phyloP scores from a whole-genome alignment of 2,113 vertebrate genomes.

The Chloropsis cyanopogon region DNA sequence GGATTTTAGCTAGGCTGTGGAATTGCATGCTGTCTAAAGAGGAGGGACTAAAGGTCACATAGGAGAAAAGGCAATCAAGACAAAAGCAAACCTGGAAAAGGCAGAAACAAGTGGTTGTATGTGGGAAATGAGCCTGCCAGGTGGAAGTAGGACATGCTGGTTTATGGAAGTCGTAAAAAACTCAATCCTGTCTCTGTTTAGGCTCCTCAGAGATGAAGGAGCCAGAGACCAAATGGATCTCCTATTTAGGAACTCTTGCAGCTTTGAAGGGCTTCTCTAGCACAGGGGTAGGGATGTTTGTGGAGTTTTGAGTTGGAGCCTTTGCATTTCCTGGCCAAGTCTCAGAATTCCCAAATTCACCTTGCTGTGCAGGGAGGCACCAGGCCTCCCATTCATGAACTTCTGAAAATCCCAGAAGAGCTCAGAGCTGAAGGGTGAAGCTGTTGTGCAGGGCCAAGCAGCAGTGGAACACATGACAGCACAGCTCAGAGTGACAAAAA shows the following conservation, averaged over 20 bases:
- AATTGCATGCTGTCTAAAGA: background rate
- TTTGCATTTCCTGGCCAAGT: background rate
- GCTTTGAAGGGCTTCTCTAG: background rate
- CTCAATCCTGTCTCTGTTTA: background rate
- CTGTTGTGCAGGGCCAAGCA: background rate
- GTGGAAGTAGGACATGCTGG: background rate
- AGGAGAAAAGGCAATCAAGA: background rate
- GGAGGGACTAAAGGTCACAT: background rate
- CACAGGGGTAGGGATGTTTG: background rate
- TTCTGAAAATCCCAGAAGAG: background rate
- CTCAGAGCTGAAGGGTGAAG: background rate
- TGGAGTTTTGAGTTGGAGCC: background rate
- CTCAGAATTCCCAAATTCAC: background rate
- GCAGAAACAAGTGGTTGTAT: background rate
- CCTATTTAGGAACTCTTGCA: background rate
- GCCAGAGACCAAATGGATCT: background rate
- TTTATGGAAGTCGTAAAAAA: background rate
- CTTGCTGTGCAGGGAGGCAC: background rate
- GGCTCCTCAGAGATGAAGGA: background rate
- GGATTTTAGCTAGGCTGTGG: background rate
- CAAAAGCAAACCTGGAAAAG: background rate
- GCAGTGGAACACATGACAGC: accelerated
- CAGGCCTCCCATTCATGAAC: background rate
- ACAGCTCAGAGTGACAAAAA: background rate
- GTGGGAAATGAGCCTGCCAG: background rate